A percentile compares a stretch with the other conserved stretches of the same genome.
These are phyloP conservation scores for Lepilemur ruficaudatus DNA, from an alignment of 2,797 vertebrate species.

Conservation along the genomic window DNA sequence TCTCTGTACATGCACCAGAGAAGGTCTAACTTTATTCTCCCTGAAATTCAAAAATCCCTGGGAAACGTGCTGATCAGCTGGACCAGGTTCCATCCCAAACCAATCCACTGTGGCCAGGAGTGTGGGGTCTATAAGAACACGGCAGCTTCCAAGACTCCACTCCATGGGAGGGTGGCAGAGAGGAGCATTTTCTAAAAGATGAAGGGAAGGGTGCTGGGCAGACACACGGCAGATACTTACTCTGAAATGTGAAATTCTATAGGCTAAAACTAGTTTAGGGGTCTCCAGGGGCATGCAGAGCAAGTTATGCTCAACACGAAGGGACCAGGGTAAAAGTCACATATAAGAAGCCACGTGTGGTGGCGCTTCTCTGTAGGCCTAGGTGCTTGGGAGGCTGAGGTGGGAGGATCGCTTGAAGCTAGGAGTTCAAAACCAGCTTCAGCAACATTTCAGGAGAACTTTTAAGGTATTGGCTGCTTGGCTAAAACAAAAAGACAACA, in stretches of 20 bases:
- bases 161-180: no score
- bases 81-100: background rate
- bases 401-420: background rate
- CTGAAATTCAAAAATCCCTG: background rate
- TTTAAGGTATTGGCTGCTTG: background rate
- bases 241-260: background rate
- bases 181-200: background rate
- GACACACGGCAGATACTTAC: background rate
- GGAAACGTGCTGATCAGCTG: background rate
- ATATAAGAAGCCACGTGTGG: background rate
- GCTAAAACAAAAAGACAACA: background rate
- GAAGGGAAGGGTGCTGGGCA: no score
- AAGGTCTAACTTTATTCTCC: background rate
- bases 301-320: background rate
- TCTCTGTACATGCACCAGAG: background rate
- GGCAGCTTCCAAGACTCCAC: background rate
- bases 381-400: background rate
- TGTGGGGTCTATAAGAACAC: background rate
- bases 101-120: background rate
- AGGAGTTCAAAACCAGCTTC: background rate
- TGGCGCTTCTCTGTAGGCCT: background rate
- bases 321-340: background rate
- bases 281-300: background rate
- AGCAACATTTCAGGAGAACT: background rate
- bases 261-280: background rate